These are phyloP conservation scores for Zygothrica quintamaculata DNA, from an alignment of 2,888 invertebrate species.

Conservation along the genomic window DNA sequence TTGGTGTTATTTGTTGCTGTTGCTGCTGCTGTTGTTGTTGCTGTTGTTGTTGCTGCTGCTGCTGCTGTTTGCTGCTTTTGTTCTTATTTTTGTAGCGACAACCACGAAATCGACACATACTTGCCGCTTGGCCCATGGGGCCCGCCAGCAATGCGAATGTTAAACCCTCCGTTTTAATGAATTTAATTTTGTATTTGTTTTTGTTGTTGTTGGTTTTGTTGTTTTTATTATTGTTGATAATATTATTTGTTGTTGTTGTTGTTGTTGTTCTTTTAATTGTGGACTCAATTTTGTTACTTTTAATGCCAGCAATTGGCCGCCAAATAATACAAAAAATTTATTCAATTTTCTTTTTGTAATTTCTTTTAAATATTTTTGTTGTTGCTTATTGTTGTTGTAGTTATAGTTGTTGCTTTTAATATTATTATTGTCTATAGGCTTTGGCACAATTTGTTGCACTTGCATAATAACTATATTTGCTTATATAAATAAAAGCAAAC, in stretches of 20 bases:
- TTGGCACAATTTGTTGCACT: conserved; percentile 59
- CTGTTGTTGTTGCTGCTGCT: conserved; percentile 56
- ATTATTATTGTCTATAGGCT: conserved; percentile 23
- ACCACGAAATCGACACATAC: conserved; percentile 92
- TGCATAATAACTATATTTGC: conserved; percentile 53
- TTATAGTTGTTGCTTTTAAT: too few relatives aligned
- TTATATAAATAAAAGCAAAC: conserved; percentile 1
- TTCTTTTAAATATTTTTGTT: conserved; percentile 29
- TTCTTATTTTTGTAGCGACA: conserved; percentile 91
- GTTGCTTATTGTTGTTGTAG: conserved; percentile 33
- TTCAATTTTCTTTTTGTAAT: conserved; percentile 29
- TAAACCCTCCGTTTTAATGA: conserved; percentile 85
- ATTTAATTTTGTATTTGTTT: conserved; percentile 81
- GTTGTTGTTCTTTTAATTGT: conserved; percentile 33
- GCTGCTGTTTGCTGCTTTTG: conserved; percentile 70
- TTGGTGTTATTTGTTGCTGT: conserved; percentile 43
- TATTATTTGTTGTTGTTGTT: conserved; percentile 23
- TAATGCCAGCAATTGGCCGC: conserved; percentile 61
- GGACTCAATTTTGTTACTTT: conserved; percentile 70
- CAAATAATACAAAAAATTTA: conserved; percentile 22
- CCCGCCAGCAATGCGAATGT: conserved; percentile 85
- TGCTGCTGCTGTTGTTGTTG: conserved; percentile 51
- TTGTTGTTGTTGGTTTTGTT: conserved; percentile 52
- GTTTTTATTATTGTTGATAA: conserved; percentile 47
- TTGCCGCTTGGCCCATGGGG: conserved; percentile 91